phyloP scores from a whole-genome alignment of 1,140 invertebrate species.

The Drosophila chauvacae region DNA sequence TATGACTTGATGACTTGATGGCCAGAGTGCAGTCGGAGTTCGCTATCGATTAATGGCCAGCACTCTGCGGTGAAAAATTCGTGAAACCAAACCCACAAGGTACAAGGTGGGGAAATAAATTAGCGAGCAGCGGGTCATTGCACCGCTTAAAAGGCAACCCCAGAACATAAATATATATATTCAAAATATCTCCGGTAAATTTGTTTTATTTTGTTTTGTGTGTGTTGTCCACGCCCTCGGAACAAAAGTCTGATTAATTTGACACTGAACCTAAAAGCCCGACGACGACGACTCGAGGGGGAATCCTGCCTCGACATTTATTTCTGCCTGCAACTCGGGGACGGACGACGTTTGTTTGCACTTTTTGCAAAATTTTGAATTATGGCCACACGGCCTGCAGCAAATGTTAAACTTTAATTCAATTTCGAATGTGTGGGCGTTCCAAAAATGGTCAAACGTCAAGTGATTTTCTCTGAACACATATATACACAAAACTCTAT shows the following conservation, averaged over 20 bases:
- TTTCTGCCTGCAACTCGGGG: slow-evolving; percentile 27
- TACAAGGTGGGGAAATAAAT: slow-evolving; percentile 35
- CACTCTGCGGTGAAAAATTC: slow-evolving; percentile 4
- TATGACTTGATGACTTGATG: slow-evolving; percentile 47
- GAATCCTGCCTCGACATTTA: slow-evolving; percentile 66
- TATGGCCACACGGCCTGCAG: slow-evolving; percentile 39
- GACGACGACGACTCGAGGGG: slow-evolving; percentile 51
- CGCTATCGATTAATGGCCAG: slow-evolving; percentile 33
- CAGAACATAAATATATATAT: slow-evolving; percentile 67
- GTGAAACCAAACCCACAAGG: slow-evolving; percentile 18
- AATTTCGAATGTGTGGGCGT: slow-evolving; percentile 73
- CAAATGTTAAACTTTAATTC: slow-evolving; percentile 63
- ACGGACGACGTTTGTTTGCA: slow-evolving; percentile 47
- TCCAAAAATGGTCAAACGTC: slow-evolving; percentile 75
- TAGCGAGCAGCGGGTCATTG: slow-evolving; percentile 52
- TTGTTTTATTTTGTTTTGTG: slow-evolving; percentile 55
- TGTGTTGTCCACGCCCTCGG: slow-evolving; percentile 47
- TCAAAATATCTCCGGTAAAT: slow-evolving; percentile 58
- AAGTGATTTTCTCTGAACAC: slow-evolving; percentile 54
- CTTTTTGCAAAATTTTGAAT: slow-evolving; percentile 72
- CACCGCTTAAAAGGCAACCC: slow-evolving; percentile 52
- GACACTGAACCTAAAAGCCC: slow-evolving; percentile 72
- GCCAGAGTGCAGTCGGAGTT: slow-evolving; percentile 29
- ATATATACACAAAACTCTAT: slow-evolving; percentile 19
- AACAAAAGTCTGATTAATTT: slow-evolving; percentile 81